Conservation (phyloP, 2,888 invertebrate species). For the Melanchra persicariae region DNA sequence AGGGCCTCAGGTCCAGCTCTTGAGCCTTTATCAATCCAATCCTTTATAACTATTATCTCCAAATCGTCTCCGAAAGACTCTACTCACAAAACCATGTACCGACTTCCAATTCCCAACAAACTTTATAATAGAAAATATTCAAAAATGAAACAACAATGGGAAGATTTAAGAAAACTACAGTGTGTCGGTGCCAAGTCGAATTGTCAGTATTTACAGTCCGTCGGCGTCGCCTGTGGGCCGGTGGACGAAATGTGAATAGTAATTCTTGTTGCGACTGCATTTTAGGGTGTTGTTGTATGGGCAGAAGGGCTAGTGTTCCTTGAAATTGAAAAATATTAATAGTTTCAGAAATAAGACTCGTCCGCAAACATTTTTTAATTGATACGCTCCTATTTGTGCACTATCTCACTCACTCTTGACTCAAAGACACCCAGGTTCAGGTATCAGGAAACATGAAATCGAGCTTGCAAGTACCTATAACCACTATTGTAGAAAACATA, state of each 20-base stretch:
- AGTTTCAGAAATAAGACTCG: too few species aligned
- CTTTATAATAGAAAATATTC: conserved; percentile 44
- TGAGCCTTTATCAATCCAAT: not conserved
- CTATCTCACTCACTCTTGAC: too few species aligned
- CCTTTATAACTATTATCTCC: too few species aligned
- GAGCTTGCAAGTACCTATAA: too few species aligned
- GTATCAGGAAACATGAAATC: too few species aligned
- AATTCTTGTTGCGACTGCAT: conserved; percentile 14
- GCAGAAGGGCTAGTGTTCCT: not conserved
- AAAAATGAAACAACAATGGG: conserved; percentile 54
- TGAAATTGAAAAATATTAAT: too few species aligned
- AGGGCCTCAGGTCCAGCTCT: too few species aligned
- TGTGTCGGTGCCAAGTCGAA: conserved; percentile 53
- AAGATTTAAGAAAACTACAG: conserved; percentile 57
- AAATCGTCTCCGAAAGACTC: not conserved
- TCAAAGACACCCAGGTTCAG: too few species aligned
- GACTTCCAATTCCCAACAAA: conserved; percentile 2
- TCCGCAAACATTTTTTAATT: too few species aligned
- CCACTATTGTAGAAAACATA: too few species aligned
- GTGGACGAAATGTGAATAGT: conserved; percentile 54
- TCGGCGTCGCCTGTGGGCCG: conserved; percentile 11
- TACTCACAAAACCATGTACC: not conserved
- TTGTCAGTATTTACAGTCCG: conserved; percentile 39
- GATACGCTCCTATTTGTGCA: too few species aligned
- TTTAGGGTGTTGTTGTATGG: not conserved